A percentile compares a stretch with the other conserved stretches of the same genome.
Conservation (phyloP, 2,113 vertebrate species). For the Glaucomys volans region DNA sequence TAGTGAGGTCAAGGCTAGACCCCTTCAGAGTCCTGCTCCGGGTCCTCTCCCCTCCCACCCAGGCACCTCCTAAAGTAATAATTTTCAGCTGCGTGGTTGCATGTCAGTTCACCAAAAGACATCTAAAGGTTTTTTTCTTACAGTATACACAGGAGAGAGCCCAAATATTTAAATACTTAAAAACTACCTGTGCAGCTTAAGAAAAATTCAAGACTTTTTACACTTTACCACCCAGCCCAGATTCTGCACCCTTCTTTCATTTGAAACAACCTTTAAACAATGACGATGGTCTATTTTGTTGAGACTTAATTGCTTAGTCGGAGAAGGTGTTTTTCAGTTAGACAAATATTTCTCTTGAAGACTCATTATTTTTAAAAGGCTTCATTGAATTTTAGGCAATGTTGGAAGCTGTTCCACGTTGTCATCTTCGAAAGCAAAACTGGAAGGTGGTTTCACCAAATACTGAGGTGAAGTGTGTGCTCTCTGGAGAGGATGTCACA, state of each 20-base stretch:
- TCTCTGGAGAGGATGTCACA: accelerated
- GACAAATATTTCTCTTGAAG: conserved; percentile 76
- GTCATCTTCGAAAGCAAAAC: conserved; percentile 69
- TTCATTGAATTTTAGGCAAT: conserved; percentile 13
- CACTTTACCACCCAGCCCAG: not conserved
- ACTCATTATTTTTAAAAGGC: conserved; percentile 59
- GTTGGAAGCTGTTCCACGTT: conserved; percentile 59
- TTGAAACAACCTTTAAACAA: conserved; percentile 84
- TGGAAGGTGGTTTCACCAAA: conserved; percentile 56
- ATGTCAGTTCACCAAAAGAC: not conserved
- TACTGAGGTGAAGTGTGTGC: not conserved
- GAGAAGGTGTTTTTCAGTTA: conserved; percentile 76
- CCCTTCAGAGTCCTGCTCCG: not conserved
- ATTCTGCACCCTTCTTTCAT: conserved; percentile 73
- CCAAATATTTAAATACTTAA: not conserved
- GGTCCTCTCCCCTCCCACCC: not conserved
- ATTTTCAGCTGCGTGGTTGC: not conserved
- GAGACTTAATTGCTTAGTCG: conserved; percentile 86
- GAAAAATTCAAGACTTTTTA: conserved; percentile 63
- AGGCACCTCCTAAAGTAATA: not conserved
- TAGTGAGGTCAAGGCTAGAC: not conserved
- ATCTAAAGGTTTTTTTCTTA: not conserved
- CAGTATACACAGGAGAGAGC: not conserved
- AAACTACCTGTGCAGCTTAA: not conserved
- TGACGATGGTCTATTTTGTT: conserved; percentile 78